These are phyloP conservation scores for Atrina japonica DNA, from an alignment of 2,888 invertebrate genomes.

Conservation along the genomic window DNA sequence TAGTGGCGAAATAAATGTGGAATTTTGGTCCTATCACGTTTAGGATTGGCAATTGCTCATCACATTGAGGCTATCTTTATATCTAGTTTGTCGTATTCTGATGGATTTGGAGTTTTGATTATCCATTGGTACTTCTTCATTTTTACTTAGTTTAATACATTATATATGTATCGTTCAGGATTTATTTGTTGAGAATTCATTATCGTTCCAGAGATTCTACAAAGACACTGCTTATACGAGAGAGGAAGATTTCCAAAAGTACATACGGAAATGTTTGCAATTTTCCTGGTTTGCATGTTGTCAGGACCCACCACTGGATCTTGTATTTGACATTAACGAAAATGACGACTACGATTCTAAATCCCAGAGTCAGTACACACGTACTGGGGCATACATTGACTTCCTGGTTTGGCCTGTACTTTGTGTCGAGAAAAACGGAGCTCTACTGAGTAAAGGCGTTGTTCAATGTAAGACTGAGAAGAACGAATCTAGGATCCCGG, in stretches of 20 bases:
- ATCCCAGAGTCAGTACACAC: not conserved
- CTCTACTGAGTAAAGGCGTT: constrained; percentile 10
- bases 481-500: not conserved
- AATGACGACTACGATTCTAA: not conserved
- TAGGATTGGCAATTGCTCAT: too few relatives aligned
- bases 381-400: not conserved
- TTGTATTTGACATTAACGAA: not conserved
- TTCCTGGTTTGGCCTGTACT: constrained; percentile 12
- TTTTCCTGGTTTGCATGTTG: constrained; percentile 12
- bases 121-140: too few relatives aligned
- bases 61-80: too few relatives aligned
- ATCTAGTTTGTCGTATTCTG: too few relatives aligned
- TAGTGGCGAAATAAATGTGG: too few relatives aligned
- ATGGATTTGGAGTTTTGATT: too few relatives aligned
- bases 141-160: too few relatives aligned
- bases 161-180: too few relatives aligned
- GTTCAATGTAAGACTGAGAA: constrained; percentile 13
- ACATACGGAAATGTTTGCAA: constrained; percentile 1
- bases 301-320: not conserved
- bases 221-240: too few relatives aligned
- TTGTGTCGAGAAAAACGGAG: not conserved
- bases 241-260: not conserved
- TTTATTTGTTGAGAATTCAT: too few relatives aligned
- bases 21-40: too few relatives aligned
- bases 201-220: too few relatives aligned